Conservation (phyloP, 2,113 vertebrate genomes). For the Myiopsitta monachus region DNA sequence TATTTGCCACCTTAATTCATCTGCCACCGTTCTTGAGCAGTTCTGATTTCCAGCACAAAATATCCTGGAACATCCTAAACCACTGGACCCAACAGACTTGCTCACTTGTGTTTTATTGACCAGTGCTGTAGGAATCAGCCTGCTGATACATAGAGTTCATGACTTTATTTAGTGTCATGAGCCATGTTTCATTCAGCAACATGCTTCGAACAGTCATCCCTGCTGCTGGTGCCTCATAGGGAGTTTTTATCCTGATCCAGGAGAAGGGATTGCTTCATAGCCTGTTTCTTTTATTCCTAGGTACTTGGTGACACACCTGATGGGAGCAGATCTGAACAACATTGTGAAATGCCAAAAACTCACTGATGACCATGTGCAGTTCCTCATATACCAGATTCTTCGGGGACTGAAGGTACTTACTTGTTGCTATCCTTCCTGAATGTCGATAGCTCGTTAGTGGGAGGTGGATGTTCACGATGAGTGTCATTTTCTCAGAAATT, state of each 20-base stretch:
- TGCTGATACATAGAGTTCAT: neutral
- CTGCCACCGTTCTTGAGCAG: neutral
- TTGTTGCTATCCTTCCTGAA: neutral
- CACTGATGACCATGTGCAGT: constrained; percentile 98
- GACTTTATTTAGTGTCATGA: accelerated
- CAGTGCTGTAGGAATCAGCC: neutral
- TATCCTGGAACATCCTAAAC: neutral
- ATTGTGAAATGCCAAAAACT: constrained; percentile 99
- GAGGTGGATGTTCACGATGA: neutral
- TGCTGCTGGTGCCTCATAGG: neutral
- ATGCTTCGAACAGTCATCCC: neutral
- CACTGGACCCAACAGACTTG: neutral
- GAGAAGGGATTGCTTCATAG: neutral
- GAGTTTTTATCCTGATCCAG: neutral
- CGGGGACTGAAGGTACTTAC: constrained; percentile 92
- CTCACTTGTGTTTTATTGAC: neutral
- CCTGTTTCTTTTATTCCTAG: constrained; percentile 65
- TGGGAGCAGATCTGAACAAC: constrained; percentile 99
- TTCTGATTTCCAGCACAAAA: neutral
- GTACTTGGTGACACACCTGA: constrained; percentile 97
- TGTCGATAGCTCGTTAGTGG: accelerated
- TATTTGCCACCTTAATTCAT: neutral
- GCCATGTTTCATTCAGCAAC: neutral
- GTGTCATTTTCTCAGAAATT: neutral
- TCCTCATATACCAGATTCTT: constrained; percentile 98